These are phyloP conservation scores for Drosophila pachea DNA, from an alignment of 1,140 invertebrate species.

Conservation along the genomic window DNA sequence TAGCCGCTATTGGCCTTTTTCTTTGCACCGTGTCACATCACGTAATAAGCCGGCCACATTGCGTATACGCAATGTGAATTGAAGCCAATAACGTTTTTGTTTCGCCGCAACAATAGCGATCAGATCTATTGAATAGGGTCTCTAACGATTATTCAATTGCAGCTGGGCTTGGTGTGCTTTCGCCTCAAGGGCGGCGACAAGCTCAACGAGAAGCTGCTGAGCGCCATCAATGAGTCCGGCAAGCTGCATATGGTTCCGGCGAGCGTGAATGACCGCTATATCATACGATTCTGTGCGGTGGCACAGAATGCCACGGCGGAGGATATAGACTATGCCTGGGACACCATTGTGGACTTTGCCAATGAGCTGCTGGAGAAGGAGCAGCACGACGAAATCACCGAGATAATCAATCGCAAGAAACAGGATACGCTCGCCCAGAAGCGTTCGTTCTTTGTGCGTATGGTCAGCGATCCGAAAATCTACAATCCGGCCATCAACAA, in stretches of 20 bases:
- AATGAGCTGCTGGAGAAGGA: conserved; percentile 89
- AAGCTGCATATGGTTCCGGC: conserved; percentile 99
- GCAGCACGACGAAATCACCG: conserved; percentile 84
- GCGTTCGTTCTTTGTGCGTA: conserved; percentile 96
- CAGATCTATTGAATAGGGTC: background rate
- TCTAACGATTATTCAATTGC: conserved; percentile 36
- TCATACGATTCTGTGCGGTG: conserved; percentile 97
- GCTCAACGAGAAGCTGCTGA: conserved; percentile 95
- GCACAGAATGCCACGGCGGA: conserved; percentile 92
- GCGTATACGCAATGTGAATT: conserved; percentile 36
- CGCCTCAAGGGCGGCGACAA: conserved; percentile 91
- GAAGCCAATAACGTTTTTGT: conserved; percentile 20
- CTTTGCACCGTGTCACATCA: conserved; percentile 4
- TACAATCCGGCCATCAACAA: conserved; percentile 93
- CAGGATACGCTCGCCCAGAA: conserved; percentile 90
- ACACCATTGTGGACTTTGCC: conserved; percentile 91
- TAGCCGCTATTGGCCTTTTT: conserved; percentile 34
- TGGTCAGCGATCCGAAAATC: conserved; percentile 98
- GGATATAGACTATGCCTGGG: conserved; percentile 96
- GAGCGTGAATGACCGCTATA: conserved; percentile 92
- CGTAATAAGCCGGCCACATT: conserved; percentile 30
- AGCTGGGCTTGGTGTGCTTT: conserved; percentile 92
- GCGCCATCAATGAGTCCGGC: conserved; percentile 96
- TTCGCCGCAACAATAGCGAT: conserved; percentile 15
- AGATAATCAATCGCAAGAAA: conserved; percentile 84